Evolutionary conservation across 2,113 vertebrate species (phyloP).

Genomic region (Ranitomeya imitator): DNA sequence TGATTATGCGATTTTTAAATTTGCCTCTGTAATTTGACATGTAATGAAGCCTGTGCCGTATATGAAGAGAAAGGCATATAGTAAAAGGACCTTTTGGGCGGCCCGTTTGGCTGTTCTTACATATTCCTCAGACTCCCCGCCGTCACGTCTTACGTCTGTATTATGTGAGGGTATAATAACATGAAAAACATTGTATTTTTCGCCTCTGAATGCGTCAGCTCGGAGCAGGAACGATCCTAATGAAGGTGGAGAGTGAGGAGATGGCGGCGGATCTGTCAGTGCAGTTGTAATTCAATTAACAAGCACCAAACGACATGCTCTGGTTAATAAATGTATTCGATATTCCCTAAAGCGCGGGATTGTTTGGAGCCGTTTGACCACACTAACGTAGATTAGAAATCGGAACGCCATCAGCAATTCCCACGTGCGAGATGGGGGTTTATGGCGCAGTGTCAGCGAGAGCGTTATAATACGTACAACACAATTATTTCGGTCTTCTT

Average conservation of each 20-base stretch:
- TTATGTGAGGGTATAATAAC: neutral
- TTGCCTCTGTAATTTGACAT: too few relatives aligned
- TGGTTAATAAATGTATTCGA: slow-evolving; percentile 14
- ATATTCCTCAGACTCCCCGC: too few relatives aligned
- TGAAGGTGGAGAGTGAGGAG: neutral
- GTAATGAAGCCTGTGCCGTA: too few relatives aligned
- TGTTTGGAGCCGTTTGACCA: slow-evolving; percentile 30
- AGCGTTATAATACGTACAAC: neutral
- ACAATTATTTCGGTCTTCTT: slow-evolving; percentile 28
- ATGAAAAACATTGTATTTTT: neutral
- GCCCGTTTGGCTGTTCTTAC: too few relatives aligned
- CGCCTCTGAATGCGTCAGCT: neutral
- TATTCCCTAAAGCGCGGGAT: slow-evolving; percentile 36
- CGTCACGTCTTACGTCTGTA: too few relatives aligned
- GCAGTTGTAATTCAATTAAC: slow-evolving; percentile 43
- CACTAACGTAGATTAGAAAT: slow-evolving; percentile 45
- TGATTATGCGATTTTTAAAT: too few relatives aligned
- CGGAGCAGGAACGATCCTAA: neutral
- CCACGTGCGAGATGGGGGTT: slow-evolving; percentile 2
- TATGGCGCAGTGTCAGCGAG: slow-evolving; percentile 24
- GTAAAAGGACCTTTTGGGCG: too few relatives aligned
- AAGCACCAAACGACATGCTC: slow-evolving; percentile 26
- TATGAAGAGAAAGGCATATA: too few relatives aligned
- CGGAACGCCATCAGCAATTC: slow-evolving; percentile 35
- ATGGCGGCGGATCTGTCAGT: slow-evolving; percentile 18